These are phyloP conservation scores for Drosophila borborema DNA, from an alignment of 2,888 invertebrate genomes.

Conservation along the genomic window DNA sequence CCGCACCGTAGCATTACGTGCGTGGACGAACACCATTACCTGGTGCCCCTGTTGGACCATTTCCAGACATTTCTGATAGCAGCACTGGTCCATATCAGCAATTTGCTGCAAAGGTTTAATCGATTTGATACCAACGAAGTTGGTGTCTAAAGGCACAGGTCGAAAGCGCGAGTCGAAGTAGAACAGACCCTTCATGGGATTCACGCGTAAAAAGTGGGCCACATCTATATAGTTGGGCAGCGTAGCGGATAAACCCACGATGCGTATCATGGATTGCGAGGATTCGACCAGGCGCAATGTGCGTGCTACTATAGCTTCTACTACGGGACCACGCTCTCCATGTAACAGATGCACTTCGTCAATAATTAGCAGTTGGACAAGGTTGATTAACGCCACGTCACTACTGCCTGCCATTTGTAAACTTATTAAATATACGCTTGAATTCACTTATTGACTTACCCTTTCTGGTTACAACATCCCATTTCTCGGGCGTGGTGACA, in stretches of 20 bases:
- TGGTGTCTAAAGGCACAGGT: constrained; percentile 96
- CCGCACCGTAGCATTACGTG: constrained; percentile 96
- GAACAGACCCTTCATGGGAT: constrained; percentile 95
- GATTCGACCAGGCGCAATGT: constrained; percentile 96
- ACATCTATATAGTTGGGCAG: constrained; percentile 99
- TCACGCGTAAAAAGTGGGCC: constrained; percentile 96
- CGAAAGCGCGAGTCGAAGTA: constrained; percentile 97
- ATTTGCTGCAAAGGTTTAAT: constrained; percentile 87
- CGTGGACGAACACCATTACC: constrained; percentile 99
- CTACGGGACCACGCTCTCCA: constrained; percentile 98
- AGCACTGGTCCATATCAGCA: constrained; percentile 94
- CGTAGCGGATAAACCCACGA: constrained; percentile 98
- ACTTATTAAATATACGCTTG: background rate
- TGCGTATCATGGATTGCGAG: constrained; percentile 97
- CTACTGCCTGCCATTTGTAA: constrained; percentile 87
- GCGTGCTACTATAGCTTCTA: constrained; percentile 98
- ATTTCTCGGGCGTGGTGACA: constrained; percentile 99
- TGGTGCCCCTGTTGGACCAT: constrained; percentile 96
- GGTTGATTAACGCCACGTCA: constrained; percentile 94
- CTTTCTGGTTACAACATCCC: constrained; percentile 99
- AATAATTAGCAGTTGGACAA: constrained; percentile 96
- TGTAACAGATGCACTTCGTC: constrained; percentile 99
- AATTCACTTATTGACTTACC: constrained; percentile 78
- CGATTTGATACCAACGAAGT: constrained; percentile 94
- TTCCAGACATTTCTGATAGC: constrained; percentile 95